Evolutionary conservation across 2,888 invertebrate species (phyloP).

Genomic region (Erebia ligea): DNA sequence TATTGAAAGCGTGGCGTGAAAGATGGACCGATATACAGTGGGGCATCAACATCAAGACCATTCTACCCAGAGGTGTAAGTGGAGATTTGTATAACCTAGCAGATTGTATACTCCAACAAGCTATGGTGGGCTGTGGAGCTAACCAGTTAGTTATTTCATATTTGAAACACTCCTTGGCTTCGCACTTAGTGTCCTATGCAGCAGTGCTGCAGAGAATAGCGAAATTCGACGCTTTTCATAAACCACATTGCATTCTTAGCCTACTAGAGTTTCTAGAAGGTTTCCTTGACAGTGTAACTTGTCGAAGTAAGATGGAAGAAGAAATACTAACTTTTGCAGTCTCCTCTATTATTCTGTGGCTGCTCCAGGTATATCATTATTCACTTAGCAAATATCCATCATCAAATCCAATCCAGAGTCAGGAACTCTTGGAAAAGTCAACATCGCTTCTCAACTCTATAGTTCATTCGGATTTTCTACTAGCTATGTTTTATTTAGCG

Average conservation of each 20-base stretch:
- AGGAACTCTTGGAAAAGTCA: constrained; percentile 87
- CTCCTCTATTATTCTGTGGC: constrained; percentile 92
- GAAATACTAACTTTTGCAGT: constrained; percentile 92
- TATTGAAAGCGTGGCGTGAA: constrained; percentile 96
- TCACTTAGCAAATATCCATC: constrained; percentile 76
- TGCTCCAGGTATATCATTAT: constrained; percentile 88
- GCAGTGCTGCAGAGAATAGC: constrained; percentile 94
- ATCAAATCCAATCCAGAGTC: constrained; percentile 76
- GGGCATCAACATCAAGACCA: constrained; percentile 98
- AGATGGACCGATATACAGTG: constrained; percentile 97
- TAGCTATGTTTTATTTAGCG: constrained; percentile 92
- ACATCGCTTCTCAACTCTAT: constrained; percentile 86
- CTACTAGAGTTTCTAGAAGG: constrained; percentile 93
- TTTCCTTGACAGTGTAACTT: constrained; percentile 84
- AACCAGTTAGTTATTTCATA: constrained; percentile 96
- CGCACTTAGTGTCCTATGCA: constrained; percentile 95
- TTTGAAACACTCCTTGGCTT: constrained; percentile 94
- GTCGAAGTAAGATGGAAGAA: constrained; percentile 93
- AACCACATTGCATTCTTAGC: constrained; percentile 94
- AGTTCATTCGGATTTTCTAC: constrained; percentile 88
- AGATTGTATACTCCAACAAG: constrained; percentile 96
- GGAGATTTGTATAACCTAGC: constrained; percentile 97
- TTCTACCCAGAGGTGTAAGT: constrained; percentile 93
- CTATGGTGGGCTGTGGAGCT: constrained; percentile 95
- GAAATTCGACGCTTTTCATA: constrained; percentile 93